Conservation (phyloP, 2,113 vertebrate genomes). For the Pelvicachromis taeniatus region DNA sequence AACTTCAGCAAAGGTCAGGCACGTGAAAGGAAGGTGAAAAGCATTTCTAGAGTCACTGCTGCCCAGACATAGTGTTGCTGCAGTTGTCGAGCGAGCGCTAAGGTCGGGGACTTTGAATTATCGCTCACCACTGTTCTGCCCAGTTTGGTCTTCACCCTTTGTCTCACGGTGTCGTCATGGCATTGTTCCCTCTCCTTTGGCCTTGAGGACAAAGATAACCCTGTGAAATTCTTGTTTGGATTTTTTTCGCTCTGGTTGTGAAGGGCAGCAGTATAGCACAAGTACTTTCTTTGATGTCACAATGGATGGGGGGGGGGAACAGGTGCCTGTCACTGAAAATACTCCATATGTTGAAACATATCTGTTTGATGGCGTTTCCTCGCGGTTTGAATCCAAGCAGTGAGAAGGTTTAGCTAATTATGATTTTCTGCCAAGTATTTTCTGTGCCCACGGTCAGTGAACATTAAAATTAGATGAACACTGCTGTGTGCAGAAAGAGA, state of each 20-base stretch:
- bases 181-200: conserved; percentile 55
- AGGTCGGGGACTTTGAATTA: conserved; percentile 31
- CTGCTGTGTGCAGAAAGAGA: neutral
- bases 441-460: neutral
- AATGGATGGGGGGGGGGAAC: conserved; percentile 12
- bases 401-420: neutral
- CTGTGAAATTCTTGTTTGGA: conserved; percentile 66
- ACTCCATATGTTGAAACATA: neutral
- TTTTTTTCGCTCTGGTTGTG: conserved; percentile 29
- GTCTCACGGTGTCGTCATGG: conserved; percentile 38
- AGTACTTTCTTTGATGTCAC: neutral
- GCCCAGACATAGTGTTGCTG: conserved; percentile 16
- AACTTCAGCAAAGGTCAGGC: neutral
- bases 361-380: neutral
- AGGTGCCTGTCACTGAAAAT: conserved; percentile 25
- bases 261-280: conserved; percentile 2
- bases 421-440: neutral
- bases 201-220: conserved; percentile 68
- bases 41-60: neutral
- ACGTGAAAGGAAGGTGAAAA: neutral
- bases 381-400: neutral
- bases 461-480: neutral
- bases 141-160: conserved; percentile 6
- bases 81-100: conserved; percentile 39
- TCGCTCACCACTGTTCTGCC: conserved; percentile 36